Evolutionary conservation across 2,797 vertebrate genomes (phyloP), one percentile per base, ranked within the genome.

Genomic region (Gymnothorax reevesii): DNA sequence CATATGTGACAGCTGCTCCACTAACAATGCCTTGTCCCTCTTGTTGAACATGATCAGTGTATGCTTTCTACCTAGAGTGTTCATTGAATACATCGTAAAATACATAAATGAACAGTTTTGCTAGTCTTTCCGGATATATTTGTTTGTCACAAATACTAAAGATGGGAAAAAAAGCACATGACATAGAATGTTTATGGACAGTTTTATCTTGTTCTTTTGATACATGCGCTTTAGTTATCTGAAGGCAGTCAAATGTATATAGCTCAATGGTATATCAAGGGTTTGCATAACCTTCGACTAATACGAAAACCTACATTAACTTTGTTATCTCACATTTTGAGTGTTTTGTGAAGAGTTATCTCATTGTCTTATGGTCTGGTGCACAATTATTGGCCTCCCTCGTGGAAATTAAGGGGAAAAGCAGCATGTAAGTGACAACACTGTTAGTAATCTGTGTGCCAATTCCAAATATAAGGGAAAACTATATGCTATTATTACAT

Each of bases 21-120:
- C 27, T 77, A 49, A 52, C 52, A 17, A 77, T 77, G 49, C 77
- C 73, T 77, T 77, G 73, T 77, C 77, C 77, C 77, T 80, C 52
- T 55, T n/a, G 17, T 17, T 55, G 77, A 55, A 55, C 77, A 80
- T 52, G 55, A 77, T 49, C 77, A 80, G 25, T 55, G 52, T 49
- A 80, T 80, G 49, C 55, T 20, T 12, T 80, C 52, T 52, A 54
- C 77, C 54, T 7, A 55, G 52, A 20, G 2, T 42, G 27, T 77
- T 42, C 8, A 22, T 9, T 7, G n/a, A 6, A 5, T 71, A 9
- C 5, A 25, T 54, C 20, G n/a, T 55, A 80, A 55, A 22, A 52
- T 10, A 77, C 25, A 7, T 77, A 80, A 80, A 80, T 55, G 52
- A n/a, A 25, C 15, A 10, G 20, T 80, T 80, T 80, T 80, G 77